Percentiles rank a stretch among this genome's conserved stretches.
Evolutionary conservation across 2,888 invertebrate genomes (phyloP).

Genomic region (Odontocolon sp.): DNA sequence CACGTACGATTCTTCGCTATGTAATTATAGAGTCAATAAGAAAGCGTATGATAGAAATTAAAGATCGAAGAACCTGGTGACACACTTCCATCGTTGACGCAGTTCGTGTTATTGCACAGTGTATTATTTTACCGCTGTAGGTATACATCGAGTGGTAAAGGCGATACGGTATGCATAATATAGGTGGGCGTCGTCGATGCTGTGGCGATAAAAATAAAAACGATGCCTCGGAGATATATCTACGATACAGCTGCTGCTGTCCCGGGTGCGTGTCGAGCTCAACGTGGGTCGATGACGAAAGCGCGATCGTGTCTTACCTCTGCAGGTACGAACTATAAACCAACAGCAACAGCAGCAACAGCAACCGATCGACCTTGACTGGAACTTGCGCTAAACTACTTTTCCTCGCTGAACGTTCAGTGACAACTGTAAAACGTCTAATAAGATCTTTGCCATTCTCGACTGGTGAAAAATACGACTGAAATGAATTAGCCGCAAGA

Average conservation of each 20-base stretch:
- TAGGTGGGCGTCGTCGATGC: slow-evolving; percentile 36
- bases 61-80: slow-evolving; percentile 24
- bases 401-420: slow-evolving; percentile 5
- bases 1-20: neutral
- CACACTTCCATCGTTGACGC: slow-evolving; percentile 5
- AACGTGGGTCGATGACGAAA: slow-evolving; percentile 33
- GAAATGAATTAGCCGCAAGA: too few relatives aligned
- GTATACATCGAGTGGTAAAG: neutral
- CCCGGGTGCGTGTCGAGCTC: neutral
- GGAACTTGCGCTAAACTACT: slow-evolving; percentile 7
- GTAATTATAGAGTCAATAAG: neutral
- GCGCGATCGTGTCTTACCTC: slow-evolving; percentile 4
- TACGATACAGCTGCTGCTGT: slow-evolving; percentile 8
- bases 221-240: slow-evolving; percentile 37
- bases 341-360: slow-evolving; percentile 7
- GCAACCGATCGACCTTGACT: slow-evolving; percentile 46
- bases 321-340: slow-evolving; percentile 10
- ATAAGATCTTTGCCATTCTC: too few relatives aligned
- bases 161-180: slow-evolving; percentile 25
- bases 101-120: neutral
- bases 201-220: slow-evolving; percentile 23
- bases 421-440: too few relatives aligned
- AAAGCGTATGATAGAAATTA: neutral
- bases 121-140: slow-evolving; percentile 11
- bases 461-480: too few relatives aligned